Evolutionary conservation across 2,113 vertebrate genomes (phyloP).

Genomic region (Beaufortia kweichowensis): DNA sequence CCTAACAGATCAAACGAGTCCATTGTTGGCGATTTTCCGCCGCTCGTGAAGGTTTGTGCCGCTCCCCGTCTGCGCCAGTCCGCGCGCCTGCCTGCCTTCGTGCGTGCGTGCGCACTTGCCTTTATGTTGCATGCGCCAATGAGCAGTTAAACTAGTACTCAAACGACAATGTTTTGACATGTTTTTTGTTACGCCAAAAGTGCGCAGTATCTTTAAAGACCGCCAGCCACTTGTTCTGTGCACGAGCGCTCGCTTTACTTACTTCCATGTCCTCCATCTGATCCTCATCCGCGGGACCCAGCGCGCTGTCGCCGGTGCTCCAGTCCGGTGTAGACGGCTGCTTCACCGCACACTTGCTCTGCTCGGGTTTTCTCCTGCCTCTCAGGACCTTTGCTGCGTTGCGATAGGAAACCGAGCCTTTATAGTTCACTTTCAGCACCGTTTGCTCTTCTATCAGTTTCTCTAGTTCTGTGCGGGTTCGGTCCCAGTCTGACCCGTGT

Average conservation of each 20-base stretch:
- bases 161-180: constrained; percentile 3
- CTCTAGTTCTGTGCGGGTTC: constrained; percentile 87
- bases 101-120: constrained; percentile 71
- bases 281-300: constrained; percentile 71
- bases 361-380: constrained; percentile 78
- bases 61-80: constrained; percentile 81
- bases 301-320: constrained; percentile 76
- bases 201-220: not conserved
- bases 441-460: constrained; percentile 87
- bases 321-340: constrained; percentile 73
- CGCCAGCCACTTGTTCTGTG: not conserved
- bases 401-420: constrained; percentile 89
- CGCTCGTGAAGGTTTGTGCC: constrained; percentile 74
- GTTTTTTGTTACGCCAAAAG: constrained; percentile 7
- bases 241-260: constrained; percentile 48
- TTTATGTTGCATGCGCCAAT: constrained; percentile 60
- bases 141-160: constrained; percentile 20
- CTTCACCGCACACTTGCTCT: constrained; percentile 71
- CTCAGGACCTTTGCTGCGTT: constrained; percentile 86
- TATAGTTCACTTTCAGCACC: constrained; percentile 91
- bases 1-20: constrained; percentile 67
- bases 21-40: constrained; percentile 52
- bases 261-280: constrained; percentile 72
- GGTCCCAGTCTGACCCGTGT: constrained; percentile 87
- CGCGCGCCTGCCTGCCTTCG: too few species aligned